Base-by-base conservation (phyloP, 1,140 invertebrate genomes). In the Drosophila kurseongensis region DNA sequence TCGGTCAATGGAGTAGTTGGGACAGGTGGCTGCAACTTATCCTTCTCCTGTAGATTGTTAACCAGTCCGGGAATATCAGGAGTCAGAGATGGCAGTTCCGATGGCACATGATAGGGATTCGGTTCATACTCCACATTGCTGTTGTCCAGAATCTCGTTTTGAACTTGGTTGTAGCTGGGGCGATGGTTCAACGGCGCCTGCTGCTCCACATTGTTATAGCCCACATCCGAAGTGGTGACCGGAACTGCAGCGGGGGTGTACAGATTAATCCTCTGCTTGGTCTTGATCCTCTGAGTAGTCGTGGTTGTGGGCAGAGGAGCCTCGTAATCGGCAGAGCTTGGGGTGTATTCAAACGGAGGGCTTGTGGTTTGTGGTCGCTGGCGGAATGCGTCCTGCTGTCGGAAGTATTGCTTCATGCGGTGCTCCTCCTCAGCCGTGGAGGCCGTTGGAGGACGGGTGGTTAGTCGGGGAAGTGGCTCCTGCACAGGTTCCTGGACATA, bases 41-140 rank as follows among this genome's bases (percentile, higher is more conserved):
- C 80, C 62, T 92, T 92, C 84, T 95, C 94, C 66, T 95, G 90
- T 16, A 95, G 88, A 10, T 94, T 94, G 78, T 95, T 95, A 0
- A 95, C 94, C 18, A 95, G 79, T 1, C 94, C 94, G 9, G 94
- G 94, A 35, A 95, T 88, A 58, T 94, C 93, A 0, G 94, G 93
- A 12, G 93, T 94, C 52, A 95, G 93, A 0, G 93, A 90, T 0
- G 94, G 94, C 14, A 94, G 79, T 41, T 92, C 91, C 0, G 92
- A 92, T 6, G 92, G 91, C 23, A 92, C 60, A 42, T 92, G 91
- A 55, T 92, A 92, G 0, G 91, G 91, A 72, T 92, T 92, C 1
- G 91, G 82, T 1, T 92, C 91, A 52, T 89, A 92, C n/a, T 92
- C 91, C n/a, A 92, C 75, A 14, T 89, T 88, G 13, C 59, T 71